These are phyloP conservation scores for Crypturellus undulatus DNA, from an alignment of 2,113 vertebrate genomes.

Conservation along the genomic window DNA sequence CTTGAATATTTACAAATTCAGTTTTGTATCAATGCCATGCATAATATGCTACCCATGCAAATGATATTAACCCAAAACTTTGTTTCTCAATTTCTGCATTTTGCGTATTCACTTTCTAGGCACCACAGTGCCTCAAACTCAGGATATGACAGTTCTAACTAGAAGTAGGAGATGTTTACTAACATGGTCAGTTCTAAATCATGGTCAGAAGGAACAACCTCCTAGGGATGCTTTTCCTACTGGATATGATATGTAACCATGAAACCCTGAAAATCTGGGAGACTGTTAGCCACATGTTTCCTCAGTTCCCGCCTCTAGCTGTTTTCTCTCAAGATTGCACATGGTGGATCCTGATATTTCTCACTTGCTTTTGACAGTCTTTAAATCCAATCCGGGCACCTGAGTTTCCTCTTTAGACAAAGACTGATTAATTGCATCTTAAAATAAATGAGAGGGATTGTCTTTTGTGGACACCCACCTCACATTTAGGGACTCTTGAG, in stretches of 20 bases:
- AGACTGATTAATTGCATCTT: not conserved
- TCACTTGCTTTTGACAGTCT: not conserved
- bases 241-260: not conserved
- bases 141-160: not conserved
- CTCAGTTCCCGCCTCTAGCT: not conserved
- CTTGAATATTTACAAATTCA: not conserved
- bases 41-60: not conserved
- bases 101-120: not conserved
- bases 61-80: not conserved
- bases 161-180: not conserved
- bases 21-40: not conserved
- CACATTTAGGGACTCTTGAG: not conserved
- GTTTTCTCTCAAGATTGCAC: not conserved
- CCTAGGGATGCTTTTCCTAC: not conserved
- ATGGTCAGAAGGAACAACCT: not conserved
- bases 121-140: not conserved
- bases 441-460: not conserved
- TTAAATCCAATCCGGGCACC: not conserved
- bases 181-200: not conserved
- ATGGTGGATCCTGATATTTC: not conserved
- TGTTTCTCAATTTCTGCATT: not conserved
- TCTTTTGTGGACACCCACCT: not conserved
- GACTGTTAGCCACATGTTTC: accelerated
- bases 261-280: not conserved
- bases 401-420: not conserved